Base-by-base conservation (phyloP, 2,113 vertebrate genomes). In the Pseudorasbora parva region DNA sequence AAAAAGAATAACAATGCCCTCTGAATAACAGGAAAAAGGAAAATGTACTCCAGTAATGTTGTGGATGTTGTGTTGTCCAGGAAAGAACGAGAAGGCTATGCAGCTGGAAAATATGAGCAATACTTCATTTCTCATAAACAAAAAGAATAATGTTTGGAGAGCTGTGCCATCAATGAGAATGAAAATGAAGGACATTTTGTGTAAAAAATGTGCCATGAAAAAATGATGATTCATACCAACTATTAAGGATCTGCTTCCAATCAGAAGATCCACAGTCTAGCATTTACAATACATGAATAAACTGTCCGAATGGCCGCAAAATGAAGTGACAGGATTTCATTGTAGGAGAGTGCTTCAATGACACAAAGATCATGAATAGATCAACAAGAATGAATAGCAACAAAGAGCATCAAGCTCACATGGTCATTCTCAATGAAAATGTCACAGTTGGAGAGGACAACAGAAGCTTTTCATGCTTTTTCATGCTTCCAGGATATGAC, bases 11-110 rank as follows among this genome's bases (percentile, higher is more conserved):
- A 91, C 81, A 87, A 51, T 72, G 19, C 68, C 37, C 23, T 85
- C 60, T 91, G 87, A 90, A 76, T 9, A 86, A 91, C 90, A 91
- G 91, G 92, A 93, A 94, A 89, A 87, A 89, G 93, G 92, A 92
- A 93, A 83, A 75, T 37, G 45, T 78, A 85, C 82, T 89, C 72
- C 69, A 82, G 49, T 33, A 85, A 77, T 71, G 62, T 66, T 45
- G 30, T 37, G 3, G 68, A 59, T 10, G 47, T 15, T 5, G 14
- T 5, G 14, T 49, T 49, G 47, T 15, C 47, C 47, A 49, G 47
- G 14, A 49, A 10, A 21, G 43, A 59, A 60, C 43, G 41, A 51
- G 47, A 62, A 47, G 49, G 41, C 54, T 25, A 41, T 54, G 21
- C 51, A 45, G 64, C 71, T 56, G 56, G 82, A 72, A 75, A 83